phyloP scores from a whole-genome alignment of 2,888 invertebrate species.

The Caenorhabditis sp. region DNA sequence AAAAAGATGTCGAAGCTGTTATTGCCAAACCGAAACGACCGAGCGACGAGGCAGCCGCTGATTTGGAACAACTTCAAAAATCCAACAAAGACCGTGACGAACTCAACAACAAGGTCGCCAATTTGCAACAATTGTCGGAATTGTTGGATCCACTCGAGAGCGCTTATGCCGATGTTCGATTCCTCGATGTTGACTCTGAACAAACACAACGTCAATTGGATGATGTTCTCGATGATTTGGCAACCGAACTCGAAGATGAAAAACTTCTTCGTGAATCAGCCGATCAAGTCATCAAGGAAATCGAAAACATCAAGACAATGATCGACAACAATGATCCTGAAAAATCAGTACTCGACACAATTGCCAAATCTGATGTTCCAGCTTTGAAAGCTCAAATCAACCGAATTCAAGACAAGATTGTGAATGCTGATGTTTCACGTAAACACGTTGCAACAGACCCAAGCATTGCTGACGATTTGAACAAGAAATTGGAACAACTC shows the following conservation, averaged over 20 bases:
- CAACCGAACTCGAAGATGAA: slow-evolving; percentile 45
- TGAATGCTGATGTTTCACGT: slow-evolving; percentile 30
- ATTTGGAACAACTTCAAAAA: slow-evolving; percentile 16
- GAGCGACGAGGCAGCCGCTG: slow-evolving; percentile 20
- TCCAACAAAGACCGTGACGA: slow-evolving; percentile 15
- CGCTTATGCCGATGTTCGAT: slow-evolving; percentile 60
- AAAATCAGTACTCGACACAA: slow-evolving; percentile 23
- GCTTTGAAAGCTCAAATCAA: slow-evolving; percentile 45
- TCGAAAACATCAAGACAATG: slow-evolving; percentile 29
- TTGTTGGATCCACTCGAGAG: slow-evolving; percentile 54
- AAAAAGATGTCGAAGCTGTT: slow-evolving; percentile 30
- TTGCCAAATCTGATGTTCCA: slow-evolving; percentile 31
- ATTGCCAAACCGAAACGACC: slow-evolving; percentile 16
- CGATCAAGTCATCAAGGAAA: slow-evolving; percentile 45
- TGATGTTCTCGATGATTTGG: slow-evolving; percentile 44
- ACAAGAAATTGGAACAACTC: slow-evolving; percentile 32
- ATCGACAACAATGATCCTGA: slow-evolving; percentile 28
- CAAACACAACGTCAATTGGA: slow-evolving; percentile 55
- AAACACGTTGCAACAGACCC: slow-evolving; percentile 39
- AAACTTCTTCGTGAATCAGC: slow-evolving; percentile 47
- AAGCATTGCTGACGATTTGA: slow-evolving; percentile 18
- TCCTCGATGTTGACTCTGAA: slow-evolving; percentile 60
- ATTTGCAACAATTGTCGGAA: slow-evolving; percentile 49
- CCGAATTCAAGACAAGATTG: slow-evolving; percentile 34
- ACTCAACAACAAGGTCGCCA: slow-evolving; percentile 20